These are phyloP conservation scores for Hafferia zeledoni DNA, from an alignment of 2,797 vertebrate genomes.

Conservation along the genomic window DNA sequence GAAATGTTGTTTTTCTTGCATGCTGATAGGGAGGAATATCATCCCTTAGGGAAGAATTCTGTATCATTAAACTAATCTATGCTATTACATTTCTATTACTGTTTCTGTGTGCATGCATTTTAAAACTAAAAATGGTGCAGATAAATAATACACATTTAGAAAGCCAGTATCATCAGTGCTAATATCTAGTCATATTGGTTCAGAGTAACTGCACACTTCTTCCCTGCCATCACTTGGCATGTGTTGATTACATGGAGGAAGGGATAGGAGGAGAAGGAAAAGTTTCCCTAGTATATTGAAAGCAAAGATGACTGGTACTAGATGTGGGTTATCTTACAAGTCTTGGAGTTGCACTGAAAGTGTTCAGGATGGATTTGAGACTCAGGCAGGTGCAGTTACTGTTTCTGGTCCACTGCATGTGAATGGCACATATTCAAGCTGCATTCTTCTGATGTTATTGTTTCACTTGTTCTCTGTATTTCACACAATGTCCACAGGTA, in stretches of 20 bases:
- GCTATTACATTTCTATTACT: neutral
- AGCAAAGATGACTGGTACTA: neutral
- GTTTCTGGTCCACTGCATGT: neutral
- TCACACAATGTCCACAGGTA: neutral
- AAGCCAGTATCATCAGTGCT: neutral
- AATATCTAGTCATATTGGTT: neutral
- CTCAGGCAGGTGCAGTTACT: neutral
- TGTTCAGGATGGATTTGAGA: neutral
- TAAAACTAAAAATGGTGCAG: neutral
- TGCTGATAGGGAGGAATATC: neutral
- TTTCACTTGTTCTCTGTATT: neutral
- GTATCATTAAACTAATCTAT: neutral
- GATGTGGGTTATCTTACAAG: neutral
- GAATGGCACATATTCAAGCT: neutral
- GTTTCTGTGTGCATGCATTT: neutral
- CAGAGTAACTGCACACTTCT: neutral
- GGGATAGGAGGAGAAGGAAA: neutral
- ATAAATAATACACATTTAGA: neutral
- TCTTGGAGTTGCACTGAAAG: neutral
- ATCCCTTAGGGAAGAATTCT: neutral
- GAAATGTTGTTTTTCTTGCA: neutral
- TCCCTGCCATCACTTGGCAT: neutral
- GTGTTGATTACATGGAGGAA: neutral
- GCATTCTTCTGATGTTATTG: neutral
- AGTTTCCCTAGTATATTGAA: neutral